phyloP scores from a whole-genome alignment of 2,888 invertebrate genomes.

The Lymantria monacha region DNA sequence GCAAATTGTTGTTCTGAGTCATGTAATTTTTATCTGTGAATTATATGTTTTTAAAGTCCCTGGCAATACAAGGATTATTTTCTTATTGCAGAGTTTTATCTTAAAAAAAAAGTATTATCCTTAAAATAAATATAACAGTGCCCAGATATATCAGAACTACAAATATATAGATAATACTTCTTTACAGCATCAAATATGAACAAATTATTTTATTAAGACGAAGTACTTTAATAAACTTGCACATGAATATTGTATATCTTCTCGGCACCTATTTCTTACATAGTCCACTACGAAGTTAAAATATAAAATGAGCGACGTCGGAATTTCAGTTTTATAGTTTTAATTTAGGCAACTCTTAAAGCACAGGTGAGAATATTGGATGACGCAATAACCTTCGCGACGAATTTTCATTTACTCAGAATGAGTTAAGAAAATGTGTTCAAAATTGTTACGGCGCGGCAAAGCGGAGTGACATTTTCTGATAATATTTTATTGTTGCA shows the following conservation, averaged over 20 bases:
- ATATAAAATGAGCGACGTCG: conserved; percentile 1
- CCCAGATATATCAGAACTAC: no score
- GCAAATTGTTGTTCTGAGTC: no score
- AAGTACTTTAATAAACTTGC: neutral
- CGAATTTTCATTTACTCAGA: conserved; percentile 25
- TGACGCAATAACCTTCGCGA: conserved; percentile 21
- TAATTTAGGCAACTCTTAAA: conserved; percentile 24
- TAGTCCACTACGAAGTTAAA: neutral
- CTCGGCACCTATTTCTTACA: neutral
- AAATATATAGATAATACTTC: no score
- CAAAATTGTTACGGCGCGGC: conserved; percentile 1
- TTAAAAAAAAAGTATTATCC: no score
- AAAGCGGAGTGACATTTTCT: neutral
- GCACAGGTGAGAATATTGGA: conserved; percentile 28
- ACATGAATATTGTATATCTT: neutral
- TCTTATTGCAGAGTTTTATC: no score
- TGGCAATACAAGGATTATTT: no score
- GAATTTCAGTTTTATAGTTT: conserved; percentile 31
- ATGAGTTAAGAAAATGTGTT: conserved; percentile 15
- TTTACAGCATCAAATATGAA: no score
- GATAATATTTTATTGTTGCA: neutral
- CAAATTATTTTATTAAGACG: no score
- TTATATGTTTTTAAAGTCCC: no score
- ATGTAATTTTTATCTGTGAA: no score
- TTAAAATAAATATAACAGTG: no score